Evolutionary conservation across 2,888 invertebrate genomes (phyloP).

Genomic region (Mechanitis mazaeus): DNA sequence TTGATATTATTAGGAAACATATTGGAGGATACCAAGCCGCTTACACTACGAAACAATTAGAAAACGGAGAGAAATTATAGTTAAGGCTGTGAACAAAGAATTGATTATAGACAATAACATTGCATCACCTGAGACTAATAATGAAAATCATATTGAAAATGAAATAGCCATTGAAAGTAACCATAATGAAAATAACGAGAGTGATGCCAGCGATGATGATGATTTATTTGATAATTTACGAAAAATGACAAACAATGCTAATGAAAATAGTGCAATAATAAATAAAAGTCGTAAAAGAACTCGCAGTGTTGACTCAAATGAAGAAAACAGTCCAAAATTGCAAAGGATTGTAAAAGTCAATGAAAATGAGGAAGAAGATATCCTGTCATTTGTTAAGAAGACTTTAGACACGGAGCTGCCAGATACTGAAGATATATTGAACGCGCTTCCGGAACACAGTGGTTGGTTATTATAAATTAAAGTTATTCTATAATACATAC

Average conservation of each 20-base stretch:
- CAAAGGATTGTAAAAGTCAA: conserved; percentile 50
- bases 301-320: conserved; percentile 53
- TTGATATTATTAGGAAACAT: conserved; percentile 79
- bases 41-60: conserved; percentile 75
- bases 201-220: conserved; percentile 43
- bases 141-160: conserved; percentile 15
- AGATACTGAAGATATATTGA: conserved; percentile 61
- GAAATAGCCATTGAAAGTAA: conserved; percentile 1
- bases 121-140: background rate
- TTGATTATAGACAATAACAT: conserved; percentile 47
- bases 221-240: conserved; percentile 64
- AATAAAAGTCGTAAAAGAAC: conserved; percentile 50
- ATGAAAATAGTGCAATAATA: conserved; percentile 27
- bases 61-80: conserved; percentile 74
- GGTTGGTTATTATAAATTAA: conserved; percentile 42
- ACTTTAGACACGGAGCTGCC: conserved; percentile 59
- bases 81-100: conserved; percentile 74
- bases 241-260: conserved; percentile 41
- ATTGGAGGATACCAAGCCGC: conserved; percentile 89
- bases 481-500: background rate
- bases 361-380: conserved; percentile 52
- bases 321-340: conserved; percentile 50
- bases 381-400: conserved; percentile 65
- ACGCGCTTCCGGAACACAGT: conserved; percentile 43
- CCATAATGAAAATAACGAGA: conserved; percentile 15